Conservation (phyloP, 2,888 invertebrate genomes). For the Dichetophora obliterata region DNA sequence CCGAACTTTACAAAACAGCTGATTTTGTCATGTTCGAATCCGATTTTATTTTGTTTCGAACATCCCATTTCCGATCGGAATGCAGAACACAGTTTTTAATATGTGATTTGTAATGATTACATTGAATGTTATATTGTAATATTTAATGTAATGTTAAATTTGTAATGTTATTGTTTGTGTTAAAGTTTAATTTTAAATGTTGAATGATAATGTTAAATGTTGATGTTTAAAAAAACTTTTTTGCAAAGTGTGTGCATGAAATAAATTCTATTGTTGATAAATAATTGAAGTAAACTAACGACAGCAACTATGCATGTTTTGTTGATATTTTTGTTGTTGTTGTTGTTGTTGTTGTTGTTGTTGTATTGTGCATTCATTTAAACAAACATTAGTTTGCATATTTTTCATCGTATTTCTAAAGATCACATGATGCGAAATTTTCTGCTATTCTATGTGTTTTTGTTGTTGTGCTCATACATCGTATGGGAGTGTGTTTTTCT, state of each 20-base stretch:
- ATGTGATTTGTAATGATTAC: too few species aligned
- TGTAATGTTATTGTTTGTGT: too few species aligned
- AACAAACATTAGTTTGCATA: slow-evolving; percentile 15
- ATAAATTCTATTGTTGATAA: background rate
- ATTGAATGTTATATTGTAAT: too few species aligned
- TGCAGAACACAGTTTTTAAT: too few species aligned
- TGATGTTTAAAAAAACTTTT: too few species aligned
- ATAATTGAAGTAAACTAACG: background rate
- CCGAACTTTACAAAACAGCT: too few species aligned
- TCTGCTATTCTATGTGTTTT: background rate
- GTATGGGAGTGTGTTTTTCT: background rate
- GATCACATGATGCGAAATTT: slow-evolving; percentile 13
- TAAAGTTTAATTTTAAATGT: too few species aligned
- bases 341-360: slow-evolving; percentile 26
- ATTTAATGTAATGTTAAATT: too few species aligned
- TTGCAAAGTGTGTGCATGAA: background rate
- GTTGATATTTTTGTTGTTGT: background rate
- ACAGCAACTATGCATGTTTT: background rate
- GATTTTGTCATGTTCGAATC: too few species aligned
- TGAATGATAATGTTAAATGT: too few species aligned
- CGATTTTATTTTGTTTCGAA: too few species aligned
- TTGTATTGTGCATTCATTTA: background rate
- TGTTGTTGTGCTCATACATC: slow-evolving; percentile 21
- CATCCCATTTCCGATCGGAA: too few species aligned
- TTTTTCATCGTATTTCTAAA: background rate